These are phyloP conservation scores for Aphelocoma coerulescens DNA, from an alignment of 2,113 vertebrate species.

Conservation along the genomic window DNA sequence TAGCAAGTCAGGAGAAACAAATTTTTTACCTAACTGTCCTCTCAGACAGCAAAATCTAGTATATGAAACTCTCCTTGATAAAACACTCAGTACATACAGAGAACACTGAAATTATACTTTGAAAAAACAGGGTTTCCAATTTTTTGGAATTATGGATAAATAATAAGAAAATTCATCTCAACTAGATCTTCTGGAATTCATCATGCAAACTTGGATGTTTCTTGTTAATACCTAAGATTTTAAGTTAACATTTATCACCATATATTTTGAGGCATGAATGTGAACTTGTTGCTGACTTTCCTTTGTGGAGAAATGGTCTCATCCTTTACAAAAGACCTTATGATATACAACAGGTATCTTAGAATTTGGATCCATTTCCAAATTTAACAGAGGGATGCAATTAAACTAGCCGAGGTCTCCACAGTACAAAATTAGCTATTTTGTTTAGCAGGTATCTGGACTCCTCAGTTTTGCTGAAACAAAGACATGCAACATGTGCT, in stretches of 20 bases:
- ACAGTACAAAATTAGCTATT: neutral
- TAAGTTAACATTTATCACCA: neutral
- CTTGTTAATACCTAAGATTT: neutral
- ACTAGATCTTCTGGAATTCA: neutral
- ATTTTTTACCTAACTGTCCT: neutral
- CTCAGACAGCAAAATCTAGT: neutral
- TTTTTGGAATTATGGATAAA: neutral
- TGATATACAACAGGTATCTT: neutral
- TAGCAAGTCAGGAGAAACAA: neutral
- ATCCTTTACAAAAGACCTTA: neutral
- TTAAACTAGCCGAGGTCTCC: neutral
- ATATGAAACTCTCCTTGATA: neutral
- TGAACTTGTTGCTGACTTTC: neutral
- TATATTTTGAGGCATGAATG: neutral
- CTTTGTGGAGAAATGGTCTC: neutral
- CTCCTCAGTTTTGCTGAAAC: neutral
- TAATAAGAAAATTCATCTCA: neutral
- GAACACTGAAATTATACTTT: neutral
- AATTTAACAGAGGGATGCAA: neutral
- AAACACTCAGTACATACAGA: neutral
- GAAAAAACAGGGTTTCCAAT: neutral
- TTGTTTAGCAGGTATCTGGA: neutral
- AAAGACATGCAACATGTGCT: rapidly evolving
- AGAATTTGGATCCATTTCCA: neutral
- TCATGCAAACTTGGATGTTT: neutral